These are phyloP conservation scores for Pogonognathellus flavescens DNA, from an alignment of 1,140 invertebrate genomes.

Conservation along the genomic window DNA sequence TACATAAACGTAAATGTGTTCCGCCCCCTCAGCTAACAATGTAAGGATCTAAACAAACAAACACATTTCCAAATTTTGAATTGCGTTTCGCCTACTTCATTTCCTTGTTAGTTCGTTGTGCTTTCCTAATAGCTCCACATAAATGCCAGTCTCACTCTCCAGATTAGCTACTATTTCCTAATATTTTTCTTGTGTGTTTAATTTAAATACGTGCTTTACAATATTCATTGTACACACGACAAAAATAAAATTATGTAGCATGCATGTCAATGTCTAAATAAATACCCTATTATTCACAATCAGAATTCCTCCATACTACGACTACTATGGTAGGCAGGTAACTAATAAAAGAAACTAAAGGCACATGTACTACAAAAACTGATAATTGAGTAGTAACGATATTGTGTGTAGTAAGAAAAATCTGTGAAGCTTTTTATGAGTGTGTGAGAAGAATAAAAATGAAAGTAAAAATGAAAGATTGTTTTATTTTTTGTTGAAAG, in stretches of 20 bases:
- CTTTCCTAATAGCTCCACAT: too few relatives aligned
- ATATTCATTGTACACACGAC: constrained; percentile 13
- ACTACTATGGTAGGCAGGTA: neutral
- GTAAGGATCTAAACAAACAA: too few relatives aligned
- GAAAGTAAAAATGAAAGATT: constrained; percentile 51
- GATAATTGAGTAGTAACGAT: neutral
- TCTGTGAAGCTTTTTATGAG: constrained; percentile 17
- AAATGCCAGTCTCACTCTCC: too few relatives aligned
- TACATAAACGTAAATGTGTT: neutral
- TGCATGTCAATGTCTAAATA: neutral
- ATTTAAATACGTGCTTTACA: neutral
- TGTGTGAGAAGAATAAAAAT: constrained; percentile 49
- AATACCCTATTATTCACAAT: neutral
- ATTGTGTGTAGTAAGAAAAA: neutral
- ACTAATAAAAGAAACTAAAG: neutral
- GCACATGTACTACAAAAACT: neutral
- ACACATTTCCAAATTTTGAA: too few relatives aligned
- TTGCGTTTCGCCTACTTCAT: too few relatives aligned
- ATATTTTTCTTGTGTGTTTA: neutral
- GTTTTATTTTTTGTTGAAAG: constrained; percentile 52
- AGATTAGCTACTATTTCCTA: too few relatives aligned
- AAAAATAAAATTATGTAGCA: constrained; percentile 5
- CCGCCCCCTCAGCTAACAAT: neutral
- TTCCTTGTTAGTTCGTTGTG: too few relatives aligned
- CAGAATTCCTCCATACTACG: neutral